Base-by-base conservation (phyloP, 2,113 vertebrate genomes). In the Hymenochirus boettgeri region DNA sequence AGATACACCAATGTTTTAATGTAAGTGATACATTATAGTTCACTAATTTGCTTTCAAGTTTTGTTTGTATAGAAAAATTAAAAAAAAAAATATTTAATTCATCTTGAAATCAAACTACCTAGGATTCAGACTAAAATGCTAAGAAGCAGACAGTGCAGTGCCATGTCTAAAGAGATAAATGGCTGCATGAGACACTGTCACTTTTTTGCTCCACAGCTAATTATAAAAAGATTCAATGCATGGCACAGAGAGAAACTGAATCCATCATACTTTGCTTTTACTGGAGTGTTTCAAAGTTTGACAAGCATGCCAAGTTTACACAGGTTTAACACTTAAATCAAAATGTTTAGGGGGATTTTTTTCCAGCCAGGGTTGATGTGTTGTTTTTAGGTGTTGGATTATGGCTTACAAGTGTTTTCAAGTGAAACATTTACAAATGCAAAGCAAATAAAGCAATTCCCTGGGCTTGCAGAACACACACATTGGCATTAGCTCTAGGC, bases 381-480 rank as follows among this genome's bases (percentile, higher is more conserved):
- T 55, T 53, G n/a, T n/a, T 52, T 42, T 11, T 8, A 66, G 62
- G 67, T 62, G 60, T 57, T 67, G 65, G 65, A 69, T 69, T 56
- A 26, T 35, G 35, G 15, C 55, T 62, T 29, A 3, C n/a, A 21
- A 35, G 45, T 10, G 57, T 47, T 61, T 24, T 48, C 50, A 33
- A 31, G 65, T 42, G 31, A 70, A 70, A 60, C 70, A 26, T 22
- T 0, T n/a, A 54, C 61, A 57, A 70, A 17, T 78, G 69, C 71
- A 53, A 63, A 65, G 39, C 65, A 74, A 69, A 57, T 55, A 75
- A 55, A 71, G 57, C 29, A 76, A 73, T 35, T 59, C 54, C 62
- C 11, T 2, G 19, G 24, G 63, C 29, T 21, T 35, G 33, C 18
- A 5, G 53, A n/a, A 13, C 15, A 7, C 42, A 46, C 42, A 35